These are phyloP conservation scores for Poecilia velifera DNA, from an alignment of 2,797 vertebrate genomes.

Conservation along the genomic window DNA sequence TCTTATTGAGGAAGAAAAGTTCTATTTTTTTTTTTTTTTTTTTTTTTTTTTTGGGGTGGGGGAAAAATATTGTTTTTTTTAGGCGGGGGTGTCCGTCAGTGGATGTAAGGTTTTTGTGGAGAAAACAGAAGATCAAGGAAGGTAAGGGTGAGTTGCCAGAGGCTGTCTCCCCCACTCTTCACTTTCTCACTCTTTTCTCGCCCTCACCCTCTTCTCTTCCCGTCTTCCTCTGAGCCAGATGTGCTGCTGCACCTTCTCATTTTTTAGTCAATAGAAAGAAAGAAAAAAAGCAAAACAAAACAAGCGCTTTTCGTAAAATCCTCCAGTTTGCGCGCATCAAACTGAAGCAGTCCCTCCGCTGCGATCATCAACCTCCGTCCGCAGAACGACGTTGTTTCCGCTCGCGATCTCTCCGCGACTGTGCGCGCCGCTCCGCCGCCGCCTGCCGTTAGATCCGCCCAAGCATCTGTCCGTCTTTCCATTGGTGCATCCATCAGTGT, in stretches of 20 bases:
- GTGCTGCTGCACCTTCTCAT: conserved; percentile 69
- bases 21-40: conserved; percentile 42
- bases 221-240: conserved; percentile 76
- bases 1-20: conserved; percentile 63
- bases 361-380: conserved; percentile 56
- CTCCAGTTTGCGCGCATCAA: conserved; percentile 38
- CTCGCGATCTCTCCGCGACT: conserved; percentile 74
- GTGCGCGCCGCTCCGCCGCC: conserved; percentile 77
- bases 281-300: background rate
- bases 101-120: conserved; percentile 67
- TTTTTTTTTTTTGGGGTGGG: background rate
- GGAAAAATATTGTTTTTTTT: too few relatives aligned
- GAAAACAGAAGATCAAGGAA: conserved; percentile 47
- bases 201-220: conserved; percentile 65
- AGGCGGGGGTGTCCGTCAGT: conserved; percentile 73
- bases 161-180: conserved; percentile 9
- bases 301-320: background rate
- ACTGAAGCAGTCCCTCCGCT: conserved; percentile 31
- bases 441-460: conserved; percentile 92
- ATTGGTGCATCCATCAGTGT: conserved; percentile 96
- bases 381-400: conserved; percentile 76
- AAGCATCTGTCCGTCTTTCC: conserved; percentile 97
- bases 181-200: conserved; percentile 54
- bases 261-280: conserved; percentile 49
- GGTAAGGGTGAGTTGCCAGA: conserved; percentile 84